Evolutionary conservation across 2,797 vertebrate species (phyloP), one percentile per base, ranked within the genome.

Genomic region (Neopelma chrysocephalum): DNA sequence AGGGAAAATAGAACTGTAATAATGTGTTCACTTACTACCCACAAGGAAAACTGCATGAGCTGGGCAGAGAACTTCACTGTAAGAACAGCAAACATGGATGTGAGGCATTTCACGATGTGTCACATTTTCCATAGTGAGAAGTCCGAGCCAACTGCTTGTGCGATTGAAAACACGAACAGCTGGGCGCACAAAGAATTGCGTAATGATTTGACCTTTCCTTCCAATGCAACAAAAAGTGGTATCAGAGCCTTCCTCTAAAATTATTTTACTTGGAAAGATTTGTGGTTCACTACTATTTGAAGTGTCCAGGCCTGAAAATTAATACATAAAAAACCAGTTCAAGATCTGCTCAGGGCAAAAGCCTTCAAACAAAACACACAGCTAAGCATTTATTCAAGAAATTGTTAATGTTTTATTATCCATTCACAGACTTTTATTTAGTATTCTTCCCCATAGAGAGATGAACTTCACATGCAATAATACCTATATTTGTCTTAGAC

Each of bases 211-310:
- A 13, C 85, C 90, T 66, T 58, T 90, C 11, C 70, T 70, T 48
- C 90, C 96, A 71, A 98, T 23, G 58, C 97, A 98, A 65, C 98
- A 98, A 40, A 98, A 27, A 34, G 82, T 97, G 62, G 97, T 51
- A 57, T 75, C 42, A 68, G 97, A 96, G 43, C 97, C 98, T 87
- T 97, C 97, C 53, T 97, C 95, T 56, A 97, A 47, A 57, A 95
- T 10, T 62, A 96, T 97, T 12, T 97, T 73, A 31, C 60, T 12
- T 58, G 98, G 98, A 73, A 97, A 97, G 72, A 98, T 65, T 21
- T 91, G 58, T 51, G 27, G 34, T 23, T 8, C 15, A 3, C 2
- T n/a, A 42, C 32, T 65, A 53, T 78, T 70, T 60, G 90, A 79
- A 36, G 23, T 38, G 23, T 94, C 71, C 47, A 88, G n/a, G 6